phyloP scores from a whole-genome alignment of 2,113 vertebrate species.

The Grantiella picta region DNA sequence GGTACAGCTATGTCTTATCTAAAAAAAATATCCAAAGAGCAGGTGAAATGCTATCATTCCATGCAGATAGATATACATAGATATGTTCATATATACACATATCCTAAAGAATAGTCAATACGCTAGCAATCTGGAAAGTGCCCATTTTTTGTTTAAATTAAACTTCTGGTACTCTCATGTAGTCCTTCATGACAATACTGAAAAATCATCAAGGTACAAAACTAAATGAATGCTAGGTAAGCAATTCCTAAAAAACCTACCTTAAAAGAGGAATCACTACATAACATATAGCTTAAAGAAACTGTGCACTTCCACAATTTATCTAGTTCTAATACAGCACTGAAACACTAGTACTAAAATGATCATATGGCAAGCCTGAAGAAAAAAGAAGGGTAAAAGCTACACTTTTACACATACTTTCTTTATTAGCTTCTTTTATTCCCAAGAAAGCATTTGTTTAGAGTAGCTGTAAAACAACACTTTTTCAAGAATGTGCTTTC shows the following conservation, averaged over 20 bases:
- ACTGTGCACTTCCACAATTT: background rate
- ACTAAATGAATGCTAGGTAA: background rate
- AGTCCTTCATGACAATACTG: background rate
- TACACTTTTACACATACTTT: background rate
- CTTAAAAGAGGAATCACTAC: background rate
- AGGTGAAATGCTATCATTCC: background rate
- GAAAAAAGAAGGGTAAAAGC: background rate
- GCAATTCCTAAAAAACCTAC: background rate
- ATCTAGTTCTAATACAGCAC: background rate
- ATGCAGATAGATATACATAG: background rate
- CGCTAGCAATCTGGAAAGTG: background rate
- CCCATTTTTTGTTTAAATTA: background rate
- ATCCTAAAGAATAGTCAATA: background rate
- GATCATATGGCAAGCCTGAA: background rate
- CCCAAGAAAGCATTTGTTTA: background rate
- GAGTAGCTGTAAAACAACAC: no score
- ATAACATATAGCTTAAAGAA: background rate
- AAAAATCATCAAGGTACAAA: background rate
- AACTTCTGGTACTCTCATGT: background rate
- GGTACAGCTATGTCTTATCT: background rate
- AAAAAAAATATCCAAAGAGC: background rate
- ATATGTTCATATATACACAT: background rate
- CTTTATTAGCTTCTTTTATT: background rate
- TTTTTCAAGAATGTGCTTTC: background rate
- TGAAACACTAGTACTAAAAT: background rate